Base-by-base conservation (phyloP, 2,888 invertebrate genomes). In the Cotesia congregata region DNA sequence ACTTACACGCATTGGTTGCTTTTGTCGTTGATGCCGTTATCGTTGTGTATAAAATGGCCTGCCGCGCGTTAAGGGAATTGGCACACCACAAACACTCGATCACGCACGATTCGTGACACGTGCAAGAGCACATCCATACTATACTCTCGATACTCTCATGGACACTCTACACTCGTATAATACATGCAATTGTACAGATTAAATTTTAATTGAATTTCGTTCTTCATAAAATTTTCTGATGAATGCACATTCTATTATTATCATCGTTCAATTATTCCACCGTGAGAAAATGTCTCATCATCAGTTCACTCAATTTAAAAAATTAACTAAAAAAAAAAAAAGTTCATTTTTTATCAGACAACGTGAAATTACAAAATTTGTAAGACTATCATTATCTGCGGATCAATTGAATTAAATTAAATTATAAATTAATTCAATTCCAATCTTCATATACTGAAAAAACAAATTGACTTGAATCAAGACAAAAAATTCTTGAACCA, bases 71-170 rank as follows among this genome's bases (percentile, higher is more conserved):
- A 62, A 69, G 74, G 73, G 69, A 72, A 67, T 71, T 70, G 75
- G 75, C 71, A 75, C 70, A 75, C 67, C 74, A 74, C 69, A 80
- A 72, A 79, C 79, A 81, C 80, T 80, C 78, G 75, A 80, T 80
- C 78, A 78, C 76, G 79, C 77, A 75, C 75, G 74, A 74, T 76
- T 74, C 67, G 75, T 71, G 78, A 76, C 80, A 77, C 79, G 79
- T 79, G 79, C 74, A 50, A 50, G 50, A 50, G 64, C 70, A 70
- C 73, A 41, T 60, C 50, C 39, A 59, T 76, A 62, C 67, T 50
- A 50, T 50, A 7, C 50, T 50, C 1, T 3, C 50, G 30, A 30
- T 30, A 30, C 30, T 30, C 30, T 30, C 30, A 30, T 30, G 30
- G 30, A 30, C 30, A 30, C 30, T 30, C 30, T 30, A 30, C 30